phyloP scores from a whole-genome alignment of 2,888 invertebrate species.

The Chloroclystis v-ata region DNA sequence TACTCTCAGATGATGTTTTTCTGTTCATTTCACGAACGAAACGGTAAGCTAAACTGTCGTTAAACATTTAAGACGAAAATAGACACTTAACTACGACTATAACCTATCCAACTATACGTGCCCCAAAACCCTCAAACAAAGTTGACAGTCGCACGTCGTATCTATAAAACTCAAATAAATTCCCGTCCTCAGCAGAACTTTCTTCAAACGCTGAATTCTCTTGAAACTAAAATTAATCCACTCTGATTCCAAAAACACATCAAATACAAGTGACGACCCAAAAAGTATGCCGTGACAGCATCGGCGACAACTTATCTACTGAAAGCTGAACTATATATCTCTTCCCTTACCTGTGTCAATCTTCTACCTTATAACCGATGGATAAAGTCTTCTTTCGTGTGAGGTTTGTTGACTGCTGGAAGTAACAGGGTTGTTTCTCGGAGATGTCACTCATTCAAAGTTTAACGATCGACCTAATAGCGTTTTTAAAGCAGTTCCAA shows the following conservation, averaged over 20 bases:
- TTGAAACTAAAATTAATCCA: constrained; percentile 66
- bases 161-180: constrained; percentile 46
- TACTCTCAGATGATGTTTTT: too few species aligned
- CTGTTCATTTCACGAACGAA: too few species aligned
- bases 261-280: constrained; percentile 66
- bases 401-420: neutral
- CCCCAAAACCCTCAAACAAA: constrained; percentile 25
- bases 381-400: constrained; percentile 29
- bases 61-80: neutral
- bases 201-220: constrained; percentile 53
- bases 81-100: constrained; percentile 4
- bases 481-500: constrained; percentile 71
- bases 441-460: constrained; percentile 75
- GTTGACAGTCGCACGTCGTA: constrained; percentile 29
- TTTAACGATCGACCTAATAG: constrained; percentile 76
- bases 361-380: constrained; percentile 1
- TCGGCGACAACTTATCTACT: constrained; percentile 59
- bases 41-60: neutral
- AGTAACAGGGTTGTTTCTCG: constrained; percentile 41
- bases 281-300: constrained; percentile 61
- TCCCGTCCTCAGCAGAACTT: constrained; percentile 39
- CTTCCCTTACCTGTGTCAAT: constrained; percentile 13
- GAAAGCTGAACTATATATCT: constrained; percentile 35
- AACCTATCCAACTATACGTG: constrained; percentile 14
- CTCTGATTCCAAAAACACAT: constrained; percentile 62